Base-by-base conservation (phyloP, 1,140 invertebrate genomes). In the Subanguina moxae region DNA sequence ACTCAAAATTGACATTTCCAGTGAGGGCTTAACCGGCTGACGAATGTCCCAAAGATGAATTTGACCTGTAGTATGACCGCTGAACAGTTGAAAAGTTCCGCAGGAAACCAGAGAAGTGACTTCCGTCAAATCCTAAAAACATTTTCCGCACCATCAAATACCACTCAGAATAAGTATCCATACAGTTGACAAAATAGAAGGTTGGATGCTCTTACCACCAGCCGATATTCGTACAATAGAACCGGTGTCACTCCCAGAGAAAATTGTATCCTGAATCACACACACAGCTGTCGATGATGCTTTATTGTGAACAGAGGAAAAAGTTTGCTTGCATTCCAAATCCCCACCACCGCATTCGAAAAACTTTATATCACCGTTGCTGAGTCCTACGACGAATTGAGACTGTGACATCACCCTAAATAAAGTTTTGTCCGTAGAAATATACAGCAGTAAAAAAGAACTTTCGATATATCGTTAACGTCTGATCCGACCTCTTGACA, bases 21-120 rank as follows among this genome's bases (percentile, higher is more conserved):
- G 17, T 52, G 48, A 25, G 8, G 23, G 48, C n/a, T 52, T 52
- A 8, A 8, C 48, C 48, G 23, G n/a, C 48, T 52, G 23, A 15
- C 66, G 32, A 17, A 63, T 52, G 48, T 68, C 66, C 66, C 66
- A 68, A 9, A 68, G 56, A 25, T 68, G 66, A 32, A 68, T 25
- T 13, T 68, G 66, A 15, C 66, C 66, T 15, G 66, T 68, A 7
- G 38, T 42, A 42, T 68, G 66, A 25, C 61, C 57, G 30, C 66
- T 68, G 42, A 68, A 25, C 57, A 68, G 43, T 21, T 61, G 42
- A 38, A 25, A 62, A 17, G 43, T 8, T 1, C 42, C 61, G 43
- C 58, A 68, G 3, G 43, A 27, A 38, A 43, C 23, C 32, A 68
- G 23, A 38, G 30, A 43, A 62, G 56, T 67, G 13, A 67, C 65